Conservation (phyloP, 2,797 vertebrate genomes). For the Enteromius argenteus region DNA sequence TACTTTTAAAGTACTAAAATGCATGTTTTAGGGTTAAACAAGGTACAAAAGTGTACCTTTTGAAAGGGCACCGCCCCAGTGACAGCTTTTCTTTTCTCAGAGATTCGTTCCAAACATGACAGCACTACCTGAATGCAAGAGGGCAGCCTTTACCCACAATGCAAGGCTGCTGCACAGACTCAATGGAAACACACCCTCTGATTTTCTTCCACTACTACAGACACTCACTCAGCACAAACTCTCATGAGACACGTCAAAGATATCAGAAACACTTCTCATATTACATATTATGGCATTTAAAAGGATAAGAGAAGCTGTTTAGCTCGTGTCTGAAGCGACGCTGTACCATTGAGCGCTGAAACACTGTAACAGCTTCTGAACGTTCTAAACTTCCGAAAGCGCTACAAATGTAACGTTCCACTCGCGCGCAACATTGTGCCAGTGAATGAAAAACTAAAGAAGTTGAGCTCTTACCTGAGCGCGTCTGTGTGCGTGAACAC, state of each 20-base stretch:
- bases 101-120: background rate
- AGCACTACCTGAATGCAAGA: background rate
- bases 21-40: background rate
- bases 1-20: background rate
- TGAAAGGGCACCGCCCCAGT: background rate
- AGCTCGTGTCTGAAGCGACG: background rate
- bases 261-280: background rate
- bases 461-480: constrained; percentile 28
- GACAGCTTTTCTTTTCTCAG: background rate
- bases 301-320: background rate
- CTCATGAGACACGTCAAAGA: background rate
- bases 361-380: background rate
- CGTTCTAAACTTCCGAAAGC: constrained; percentile 11
- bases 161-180: background rate
- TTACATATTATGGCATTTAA: background rate
- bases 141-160: constrained; percentile 24
- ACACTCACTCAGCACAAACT: background rate
- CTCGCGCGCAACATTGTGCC: background rate
- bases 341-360: background rate
- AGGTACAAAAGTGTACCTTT: background rate
- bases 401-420: background rate
- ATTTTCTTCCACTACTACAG: background rate
- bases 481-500: background rate
- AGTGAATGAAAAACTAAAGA: no score
- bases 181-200: constrained; percentile 9